Base-by-base conservation (phyloP, 2,888 invertebrate genomes). In the Proisotoma minuta region DNA sequence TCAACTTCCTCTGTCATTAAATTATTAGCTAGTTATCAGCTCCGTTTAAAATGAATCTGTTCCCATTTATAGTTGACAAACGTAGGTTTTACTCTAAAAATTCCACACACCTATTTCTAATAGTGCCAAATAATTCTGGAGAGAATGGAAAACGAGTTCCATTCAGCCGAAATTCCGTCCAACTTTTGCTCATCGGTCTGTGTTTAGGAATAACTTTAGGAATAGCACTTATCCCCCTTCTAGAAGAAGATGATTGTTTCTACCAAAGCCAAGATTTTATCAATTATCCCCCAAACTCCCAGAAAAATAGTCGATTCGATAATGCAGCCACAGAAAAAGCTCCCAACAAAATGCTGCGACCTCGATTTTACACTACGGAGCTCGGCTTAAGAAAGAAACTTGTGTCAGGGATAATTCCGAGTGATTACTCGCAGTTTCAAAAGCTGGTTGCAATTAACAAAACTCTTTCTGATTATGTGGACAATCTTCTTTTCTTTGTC, bases 331-430 rank as follows among this genome's bases (percentile, higher is more conserved):
- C 34, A 8, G 34, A 34, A 34, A 10, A 8, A 8, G 8, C 15
- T 15, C 43, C 18, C 43, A 43, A 4, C 18, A 57, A 49, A 24
- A 56, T 63, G 1, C 49, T 48, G 18, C 84, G 97, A 1, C 94
- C 96, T 1, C 83, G 96, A 23, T 98, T 94, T 80, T 95, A 93
- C 76, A 92, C 91, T 52, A 93, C 96, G 0, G 98, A 98, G 78
- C 83, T 98, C 59, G 96, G 94, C 20, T 95, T 97, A 73, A 83
- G 89, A 65, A 91, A 91, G 71, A 91, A 91, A 75, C 77, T 96
- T 15, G 89, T 96, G 75, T 85, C 93, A 29, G 93, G 89, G 20
- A 87, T 95, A 39, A 81, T 96, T 75, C 90, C 89, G 20, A 85
- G 86, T 1, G 85, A 86, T 74, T 85, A 85, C 54, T 87, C 83